Conservation (phyloP, 2,113 vertebrate species). For the Oncorhynchus mykiss region DNA sequence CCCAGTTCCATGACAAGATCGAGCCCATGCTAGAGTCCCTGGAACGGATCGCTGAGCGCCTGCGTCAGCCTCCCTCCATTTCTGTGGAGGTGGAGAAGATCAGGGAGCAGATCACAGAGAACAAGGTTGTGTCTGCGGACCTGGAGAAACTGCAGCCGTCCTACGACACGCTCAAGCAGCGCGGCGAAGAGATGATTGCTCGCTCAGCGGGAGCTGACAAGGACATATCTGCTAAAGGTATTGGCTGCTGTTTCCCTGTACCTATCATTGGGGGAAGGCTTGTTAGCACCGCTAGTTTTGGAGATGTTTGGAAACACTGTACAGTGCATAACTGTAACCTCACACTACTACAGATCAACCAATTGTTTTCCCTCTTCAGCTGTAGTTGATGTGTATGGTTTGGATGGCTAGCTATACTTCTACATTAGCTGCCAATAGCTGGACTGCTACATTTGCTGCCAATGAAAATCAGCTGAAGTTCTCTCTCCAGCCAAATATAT, state of each 20-base stretch:
- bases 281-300: not conserved
- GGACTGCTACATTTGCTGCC: too few relatives aligned
- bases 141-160: conserved; percentile 93
- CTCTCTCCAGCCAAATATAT: too few relatives aligned
- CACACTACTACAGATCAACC: not conserved
- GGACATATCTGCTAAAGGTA: conserved; percentile 95
- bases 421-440: too few relatives aligned
- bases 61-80: conserved; percentile 92
- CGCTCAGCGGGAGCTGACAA: conserved; percentile 90
- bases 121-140: conserved; percentile 87
- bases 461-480: too few relatives aligned
- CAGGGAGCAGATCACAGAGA: conserved; percentile 92
- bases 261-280: not conserved
- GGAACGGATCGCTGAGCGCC: conserved; percentile 85
- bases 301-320: too few relatives aligned
- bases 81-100: conserved; percentile 98
- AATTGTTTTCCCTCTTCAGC: too few relatives aligned
- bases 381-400: too few relatives aligned
- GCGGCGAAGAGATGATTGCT: conserved; percentile 94
- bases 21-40: conserved; percentile 91
- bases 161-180: conserved; percentile 89
- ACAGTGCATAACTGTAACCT: not conserved
- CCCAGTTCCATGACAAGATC: conserved; percentile 97
- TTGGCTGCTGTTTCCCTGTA: not conserved
- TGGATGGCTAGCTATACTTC: too few relatives aligned